Percentiles rank a stretch among this genome's conserved stretches.
Conservation (phyloP, 2,888 invertebrate genomes). For the Meandrusa payeni region DNA sequence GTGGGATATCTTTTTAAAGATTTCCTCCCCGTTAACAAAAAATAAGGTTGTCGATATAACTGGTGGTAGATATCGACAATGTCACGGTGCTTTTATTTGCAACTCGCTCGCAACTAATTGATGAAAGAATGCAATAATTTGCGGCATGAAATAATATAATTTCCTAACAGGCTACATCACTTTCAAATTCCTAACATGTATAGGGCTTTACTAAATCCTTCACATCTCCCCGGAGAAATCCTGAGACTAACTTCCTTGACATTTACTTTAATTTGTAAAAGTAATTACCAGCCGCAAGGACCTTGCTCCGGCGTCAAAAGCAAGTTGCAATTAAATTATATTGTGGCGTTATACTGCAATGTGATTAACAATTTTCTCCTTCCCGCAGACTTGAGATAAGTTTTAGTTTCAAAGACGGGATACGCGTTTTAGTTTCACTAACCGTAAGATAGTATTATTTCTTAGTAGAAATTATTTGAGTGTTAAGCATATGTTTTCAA, state of each 20-base stretch:
- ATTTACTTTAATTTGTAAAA: constrained; percentile 17
- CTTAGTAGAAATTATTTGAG: no score
- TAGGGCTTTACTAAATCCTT: constrained; percentile 3
- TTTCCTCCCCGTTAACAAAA: no score
- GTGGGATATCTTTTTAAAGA: no score
- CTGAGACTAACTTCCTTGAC: constrained; percentile 7
- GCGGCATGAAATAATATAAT: no score
- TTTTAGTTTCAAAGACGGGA: neutral
- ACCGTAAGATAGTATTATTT: no score
- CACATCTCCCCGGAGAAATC: constrained; percentile 6
- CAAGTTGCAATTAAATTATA: constrained; percentile 13
- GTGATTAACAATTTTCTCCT: constrained; percentile 7
- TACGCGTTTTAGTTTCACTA: no score
- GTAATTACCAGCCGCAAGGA: constrained; percentile 8
- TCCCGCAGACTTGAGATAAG: neutral
- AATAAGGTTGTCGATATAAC: no score
- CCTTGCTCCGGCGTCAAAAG: constrained; percentile 1
- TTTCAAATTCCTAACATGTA: constrained; percentile 2
- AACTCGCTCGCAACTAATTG: no score
- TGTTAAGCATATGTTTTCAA: no score
- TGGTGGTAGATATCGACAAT: no score
- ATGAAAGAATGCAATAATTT: no score
- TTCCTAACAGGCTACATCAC: neutral
- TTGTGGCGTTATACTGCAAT: neutral
- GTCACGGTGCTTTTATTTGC: no score